Base-by-base conservation (phyloP, 2,113 vertebrate species). In the Labrus mixtus region DNA sequence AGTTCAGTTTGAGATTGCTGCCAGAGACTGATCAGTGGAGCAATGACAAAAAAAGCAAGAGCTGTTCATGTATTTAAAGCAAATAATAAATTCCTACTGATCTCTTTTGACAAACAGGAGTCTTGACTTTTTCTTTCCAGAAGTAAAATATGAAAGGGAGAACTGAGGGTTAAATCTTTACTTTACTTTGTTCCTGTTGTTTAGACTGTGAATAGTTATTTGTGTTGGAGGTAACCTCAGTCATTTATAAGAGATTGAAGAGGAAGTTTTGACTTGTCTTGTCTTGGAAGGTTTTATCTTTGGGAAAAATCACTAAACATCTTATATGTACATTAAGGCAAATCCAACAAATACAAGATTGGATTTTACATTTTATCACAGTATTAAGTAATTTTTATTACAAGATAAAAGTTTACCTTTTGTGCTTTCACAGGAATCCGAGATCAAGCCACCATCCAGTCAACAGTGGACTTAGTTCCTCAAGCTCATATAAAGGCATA, bases 21-120 rank as follows among this genome's bases (percentile, higher is more conserved):
- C 77, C 87, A 78, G 68, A 62, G 78, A 76, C 57, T 81, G 76
- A 83, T 90, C 65, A 78, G 77, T 64, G 83, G 55, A 83, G 55
- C 74, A 37, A 70, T 73, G 84, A 67, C 80, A 84, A 72, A 74
- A 85, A 78, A 64, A 25, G 58, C 69, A 79, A 86, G 70, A 81
- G 73, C 65, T 94, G 92, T 92, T 88, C 80, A 77, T 93, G 89
- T 93, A 87, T 91, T 93, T 88, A 83, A 90, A 91, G 89, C 86
- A 90, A 90, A 87, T 82, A 93, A 91, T 93, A 93, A 94, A 95
- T 93, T 92, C 87, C 89, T 90, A 91, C 90, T 93, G 91, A 92
- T 92, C 88, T 91, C 84, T 93, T 93, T 92, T 88, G 89, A 92
- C 84, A 92, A 90, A 85, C 66, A 66, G 73, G 78, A 83, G 82